phyloP scores from a whole-genome alignment of 2,888 invertebrate genomes.

The Parasteatoda lunata region DNA sequence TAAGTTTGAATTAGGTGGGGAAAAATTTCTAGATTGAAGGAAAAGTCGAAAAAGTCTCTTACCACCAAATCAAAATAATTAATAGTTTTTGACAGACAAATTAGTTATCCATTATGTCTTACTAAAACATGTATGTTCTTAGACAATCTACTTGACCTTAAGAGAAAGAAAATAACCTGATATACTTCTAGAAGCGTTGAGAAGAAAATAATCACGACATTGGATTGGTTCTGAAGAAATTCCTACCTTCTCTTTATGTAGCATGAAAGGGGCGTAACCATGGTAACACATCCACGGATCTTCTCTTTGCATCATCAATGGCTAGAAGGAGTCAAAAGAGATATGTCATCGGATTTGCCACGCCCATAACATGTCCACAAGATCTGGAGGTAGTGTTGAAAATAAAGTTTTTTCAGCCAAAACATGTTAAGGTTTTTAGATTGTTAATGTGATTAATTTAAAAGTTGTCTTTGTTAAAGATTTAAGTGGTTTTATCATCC shows the following conservation, averaged over 20 bases:
- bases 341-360: conserved; percentile 56
- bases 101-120: too few species aligned
- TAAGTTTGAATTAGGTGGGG: too few species aligned
- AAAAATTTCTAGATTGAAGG: too few species aligned
- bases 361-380: conserved; percentile 59
- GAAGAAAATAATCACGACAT: conserved; percentile 57
- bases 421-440: background rate
- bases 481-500: too few species aligned
- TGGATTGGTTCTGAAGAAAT: conserved; percentile 52
- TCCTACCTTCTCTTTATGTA: conserved; percentile 67
- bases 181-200: conserved; percentile 25
- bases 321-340: conserved; percentile 62
- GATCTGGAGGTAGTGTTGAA: conserved; percentile 29
- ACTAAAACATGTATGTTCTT: too few species aligned
- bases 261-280: conserved; percentile 62
- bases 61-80: too few species aligned
- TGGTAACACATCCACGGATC: conserved; percentile 60
- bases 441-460: too few species aligned
- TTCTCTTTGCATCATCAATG: conserved; percentile 62
- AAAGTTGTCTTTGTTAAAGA: too few species aligned
- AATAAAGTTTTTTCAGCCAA: background rate
- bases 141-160: conserved; percentile 11
- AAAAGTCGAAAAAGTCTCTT: too few species aligned
- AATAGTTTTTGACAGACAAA: too few species aligned
- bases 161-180: conserved; percentile 1